Percentiles rank a stretch among this genome's conserved stretches.
Conservation (phyloP, 2,797 vertebrate genomes). For the Rhynchotus rufescens region DNA sequence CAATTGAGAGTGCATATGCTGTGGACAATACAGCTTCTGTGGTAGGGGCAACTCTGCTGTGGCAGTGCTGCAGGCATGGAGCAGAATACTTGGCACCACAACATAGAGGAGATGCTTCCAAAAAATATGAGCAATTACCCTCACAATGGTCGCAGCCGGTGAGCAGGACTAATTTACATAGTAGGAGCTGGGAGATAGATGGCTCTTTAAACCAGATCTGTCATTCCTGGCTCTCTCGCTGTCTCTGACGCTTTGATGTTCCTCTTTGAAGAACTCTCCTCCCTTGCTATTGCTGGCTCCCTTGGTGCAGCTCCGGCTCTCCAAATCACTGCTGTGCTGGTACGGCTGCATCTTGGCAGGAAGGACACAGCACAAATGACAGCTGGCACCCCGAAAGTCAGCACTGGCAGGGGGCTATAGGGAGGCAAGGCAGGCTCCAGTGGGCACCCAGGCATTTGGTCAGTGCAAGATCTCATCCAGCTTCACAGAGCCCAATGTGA, state of each 20-base stretch:
- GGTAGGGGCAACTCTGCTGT: background rate
- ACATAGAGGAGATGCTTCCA: background rate
- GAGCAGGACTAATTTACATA: constrained; percentile 69
- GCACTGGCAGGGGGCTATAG: background rate
- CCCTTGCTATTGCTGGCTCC: constrained; percentile 32
- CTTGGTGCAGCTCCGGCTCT: constrained; percentile 64
- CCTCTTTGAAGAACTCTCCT: constrained; percentile 72
- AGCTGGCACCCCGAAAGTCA: constrained; percentile 16
- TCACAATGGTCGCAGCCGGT: background rate
- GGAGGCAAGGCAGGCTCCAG: background rate
- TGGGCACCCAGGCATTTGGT: background rate
- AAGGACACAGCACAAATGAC: background rate
- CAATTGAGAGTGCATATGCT: rapidly evolving
- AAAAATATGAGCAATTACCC: constrained; percentile 40
- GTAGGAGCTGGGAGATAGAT: constrained; percentile 69
- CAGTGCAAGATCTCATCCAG: background rate
- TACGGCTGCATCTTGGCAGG: background rate
- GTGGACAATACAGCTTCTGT: background rate
- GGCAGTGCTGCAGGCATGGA: rapidly evolving
- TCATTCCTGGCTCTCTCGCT: constrained; percentile 56
- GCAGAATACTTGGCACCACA: background rate
- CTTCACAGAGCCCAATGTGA: background rate
- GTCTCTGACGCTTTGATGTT: constrained; percentile 71
- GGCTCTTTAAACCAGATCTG: constrained; percentile 77
- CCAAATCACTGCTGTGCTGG: background rate